A percentile compares a stretch with the other conserved stretches of the same genome.
Conservation (phyloP, 2,113 vertebrate species). For the Mirounga angustirostris region DNA sequence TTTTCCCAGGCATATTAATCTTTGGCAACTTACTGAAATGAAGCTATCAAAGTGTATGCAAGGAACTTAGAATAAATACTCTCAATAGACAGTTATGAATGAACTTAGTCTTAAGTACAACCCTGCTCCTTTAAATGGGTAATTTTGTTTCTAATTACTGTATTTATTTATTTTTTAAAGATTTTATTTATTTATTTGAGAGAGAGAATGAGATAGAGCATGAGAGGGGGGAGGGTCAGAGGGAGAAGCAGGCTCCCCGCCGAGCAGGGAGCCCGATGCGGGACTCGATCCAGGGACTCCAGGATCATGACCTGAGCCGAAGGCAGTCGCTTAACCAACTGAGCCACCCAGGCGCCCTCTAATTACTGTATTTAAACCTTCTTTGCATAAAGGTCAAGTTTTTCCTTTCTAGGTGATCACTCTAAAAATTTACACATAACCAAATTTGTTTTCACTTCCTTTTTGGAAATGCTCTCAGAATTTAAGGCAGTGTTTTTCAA, state of each 20-base stretch:
- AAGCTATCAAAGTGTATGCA: neutral
- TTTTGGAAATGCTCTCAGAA: neutral
- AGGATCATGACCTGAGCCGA: too few species aligned
- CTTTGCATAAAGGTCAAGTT: neutral
- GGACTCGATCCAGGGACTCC: too few species aligned
- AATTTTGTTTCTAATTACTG: neutral
- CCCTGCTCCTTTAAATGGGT: neutral
- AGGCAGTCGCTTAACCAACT: too few species aligned
- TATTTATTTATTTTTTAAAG: neutral
- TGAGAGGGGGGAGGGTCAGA: too few species aligned
- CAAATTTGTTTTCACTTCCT: neutral
- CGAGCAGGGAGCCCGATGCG: too few species aligned
- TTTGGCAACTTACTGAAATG: neutral
- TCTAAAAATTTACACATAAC: neutral
- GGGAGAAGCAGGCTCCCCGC: too few species aligned
- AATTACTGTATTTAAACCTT: neutral
- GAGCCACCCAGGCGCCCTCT: neutral
- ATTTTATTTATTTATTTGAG: too few species aligned
- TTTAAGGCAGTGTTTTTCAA: neutral
- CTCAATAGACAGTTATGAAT: neutral
- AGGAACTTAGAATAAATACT: neutral
- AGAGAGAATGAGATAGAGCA: too few species aligned
- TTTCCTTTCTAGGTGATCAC: neutral
- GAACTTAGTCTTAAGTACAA: neutral
- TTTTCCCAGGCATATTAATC: neutral